Evolutionary conservation across 2,888 invertebrate genomes (phyloP).

Genomic region (Parnassius smintheus): DNA sequence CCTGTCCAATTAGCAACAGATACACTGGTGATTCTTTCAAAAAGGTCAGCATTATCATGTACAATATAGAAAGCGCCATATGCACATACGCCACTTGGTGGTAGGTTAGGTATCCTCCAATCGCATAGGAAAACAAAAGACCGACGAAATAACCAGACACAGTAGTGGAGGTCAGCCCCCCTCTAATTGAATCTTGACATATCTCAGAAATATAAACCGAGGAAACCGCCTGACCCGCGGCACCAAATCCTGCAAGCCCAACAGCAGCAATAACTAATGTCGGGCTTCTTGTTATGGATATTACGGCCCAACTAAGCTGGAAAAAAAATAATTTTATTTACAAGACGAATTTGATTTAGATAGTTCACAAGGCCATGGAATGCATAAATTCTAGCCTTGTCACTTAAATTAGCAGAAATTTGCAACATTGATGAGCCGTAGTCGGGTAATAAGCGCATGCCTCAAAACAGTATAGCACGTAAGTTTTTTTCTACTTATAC

Average conservation of each 20-base stretch:
- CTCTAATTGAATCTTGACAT: slow-evolving; percentile 62
- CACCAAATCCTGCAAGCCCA: slow-evolving; percentile 55
- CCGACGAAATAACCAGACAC: slow-evolving; percentile 59
- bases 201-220: slow-evolving; percentile 67
- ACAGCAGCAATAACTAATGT: slow-evolving; percentile 50
- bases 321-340: slow-evolving; percentile 26
- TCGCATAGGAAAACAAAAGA: slow-evolving; percentile 52
- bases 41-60: slow-evolving; percentile 46
- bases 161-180: slow-evolving; percentile 55
- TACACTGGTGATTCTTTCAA: slow-evolving; percentile 64
- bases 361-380: no score
- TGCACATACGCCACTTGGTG: slow-evolving; percentile 51
- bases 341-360: no score
- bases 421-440: no score
- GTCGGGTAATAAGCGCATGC: no score
- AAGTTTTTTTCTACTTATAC: no score
- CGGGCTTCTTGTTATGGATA: slow-evolving; percentile 51
- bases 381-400: no score
- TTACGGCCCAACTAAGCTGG: slow-evolving; percentile 62
- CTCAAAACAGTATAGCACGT: no score
- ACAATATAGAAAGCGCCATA: slow-evolving; percentile 49
- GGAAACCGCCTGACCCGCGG: slow-evolving; percentile 64
- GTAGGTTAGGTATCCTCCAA: slow-evolving; percentile 60
- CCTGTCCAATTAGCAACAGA: slow-evolving; percentile 51
- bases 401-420: no score